Evolutionary conservation across 2,888 invertebrate genomes (phyloP).

Genomic region (Cosmia trapezina): DNA sequence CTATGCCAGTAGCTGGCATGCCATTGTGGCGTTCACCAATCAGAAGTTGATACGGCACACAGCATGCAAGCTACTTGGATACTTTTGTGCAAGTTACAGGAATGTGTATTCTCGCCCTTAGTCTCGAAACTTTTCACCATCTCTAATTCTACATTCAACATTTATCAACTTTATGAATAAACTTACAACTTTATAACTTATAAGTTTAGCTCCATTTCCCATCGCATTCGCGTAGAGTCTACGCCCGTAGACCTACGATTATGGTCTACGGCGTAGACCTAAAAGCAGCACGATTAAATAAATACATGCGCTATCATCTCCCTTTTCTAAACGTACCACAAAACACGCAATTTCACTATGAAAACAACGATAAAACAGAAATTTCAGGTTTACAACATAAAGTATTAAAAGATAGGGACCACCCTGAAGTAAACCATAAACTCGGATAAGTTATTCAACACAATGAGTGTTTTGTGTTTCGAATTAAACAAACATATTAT

Average conservation of each 20-base stretch:
- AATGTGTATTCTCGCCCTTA: too few species aligned
- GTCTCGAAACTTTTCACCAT: background rate
- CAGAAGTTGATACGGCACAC: too few species aligned
- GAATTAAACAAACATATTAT: conserved; percentile 41
- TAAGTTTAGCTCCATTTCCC: background rate
- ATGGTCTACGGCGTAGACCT: conserved; percentile 16
- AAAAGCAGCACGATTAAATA: conserved; percentile 5
- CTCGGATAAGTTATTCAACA: conserved; percentile 47
- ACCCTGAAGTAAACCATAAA: conserved; percentile 45
- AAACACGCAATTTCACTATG: conserved; percentile 38
- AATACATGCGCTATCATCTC: conserved; percentile 18
- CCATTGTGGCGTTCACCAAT: too few species aligned
- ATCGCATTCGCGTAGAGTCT: background rate
- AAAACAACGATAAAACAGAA: conserved; percentile 50
- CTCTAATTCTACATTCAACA: background rate
- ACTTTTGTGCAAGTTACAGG: too few species aligned
- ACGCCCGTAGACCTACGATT: background rate
- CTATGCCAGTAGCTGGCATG: too few species aligned
- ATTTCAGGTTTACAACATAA: conserved; percentile 48
- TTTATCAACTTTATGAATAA: background rate
- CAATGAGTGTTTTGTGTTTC: conserved; percentile 41
- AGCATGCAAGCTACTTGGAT: too few species aligned
- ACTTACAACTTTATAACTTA: background rate
- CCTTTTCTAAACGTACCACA: conserved; percentile 26
- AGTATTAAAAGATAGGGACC: conserved; percentile 61